A percentile compares a stretch with the other conserved stretches of the same genome.
Evolutionary conservation across 2,113 vertebrate species (phyloP).

Genomic region (Actenoides hombroni): DNA sequence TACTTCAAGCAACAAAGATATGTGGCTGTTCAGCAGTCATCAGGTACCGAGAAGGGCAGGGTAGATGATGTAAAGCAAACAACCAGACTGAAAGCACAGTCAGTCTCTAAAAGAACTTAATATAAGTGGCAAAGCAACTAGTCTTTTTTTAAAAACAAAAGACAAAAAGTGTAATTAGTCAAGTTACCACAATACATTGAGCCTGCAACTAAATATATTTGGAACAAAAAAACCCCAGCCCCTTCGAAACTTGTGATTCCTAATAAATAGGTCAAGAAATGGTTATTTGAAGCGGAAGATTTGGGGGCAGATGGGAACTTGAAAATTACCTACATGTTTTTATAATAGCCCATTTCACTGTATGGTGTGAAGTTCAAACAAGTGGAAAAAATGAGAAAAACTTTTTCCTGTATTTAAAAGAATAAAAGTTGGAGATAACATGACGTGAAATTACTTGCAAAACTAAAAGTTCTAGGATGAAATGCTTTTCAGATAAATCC

Average conservation of each 20-base stretch:
- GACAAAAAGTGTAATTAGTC: background rate
- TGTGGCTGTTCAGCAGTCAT: background rate
- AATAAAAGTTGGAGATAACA: background rate
- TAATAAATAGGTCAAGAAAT: background rate
- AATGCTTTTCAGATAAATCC: background rate
- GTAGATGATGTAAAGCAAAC: background rate
- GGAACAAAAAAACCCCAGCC: background rate
- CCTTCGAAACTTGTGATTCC: background rate
- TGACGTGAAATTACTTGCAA: background rate
- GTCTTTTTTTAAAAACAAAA: background rate
- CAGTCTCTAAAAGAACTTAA: background rate
- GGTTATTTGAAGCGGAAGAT: background rate
- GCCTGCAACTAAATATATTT: background rate
- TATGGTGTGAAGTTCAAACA: background rate
- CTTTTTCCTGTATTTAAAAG: background rate
- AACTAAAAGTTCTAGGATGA: background rate
- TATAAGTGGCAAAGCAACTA: background rate
- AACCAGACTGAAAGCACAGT: background rate
- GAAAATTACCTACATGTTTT: background rate
- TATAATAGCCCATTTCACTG: background rate
- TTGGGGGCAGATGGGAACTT: background rate
- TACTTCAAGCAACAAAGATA: background rate
- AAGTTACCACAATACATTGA: background rate
- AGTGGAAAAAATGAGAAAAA: background rate
- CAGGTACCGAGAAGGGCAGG: background rate